Evolutionary conservation across 2,888 invertebrate species (phyloP).

Genomic region (Eupithecia abbreviata): DNA sequence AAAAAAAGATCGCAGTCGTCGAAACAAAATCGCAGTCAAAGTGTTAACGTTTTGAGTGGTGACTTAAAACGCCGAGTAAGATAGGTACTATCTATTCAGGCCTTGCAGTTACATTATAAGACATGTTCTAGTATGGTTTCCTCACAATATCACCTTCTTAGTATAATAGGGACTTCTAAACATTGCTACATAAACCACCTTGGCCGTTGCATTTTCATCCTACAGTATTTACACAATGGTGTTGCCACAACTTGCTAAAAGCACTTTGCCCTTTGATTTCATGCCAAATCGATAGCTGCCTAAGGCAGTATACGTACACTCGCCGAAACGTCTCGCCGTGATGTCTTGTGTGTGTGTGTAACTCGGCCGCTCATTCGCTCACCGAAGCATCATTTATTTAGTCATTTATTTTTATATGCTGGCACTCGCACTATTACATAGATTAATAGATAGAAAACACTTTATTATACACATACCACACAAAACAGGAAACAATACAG

Average conservation of each 20-base stretch:
- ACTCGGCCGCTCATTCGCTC: not conserved
- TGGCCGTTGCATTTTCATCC: constrained; percentile 20
- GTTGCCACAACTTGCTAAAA: constrained; percentile 14
- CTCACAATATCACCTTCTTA: not conserved
- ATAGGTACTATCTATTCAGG: no score
- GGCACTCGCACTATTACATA: no score
- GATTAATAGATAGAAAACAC: no score
- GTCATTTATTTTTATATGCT: no score
- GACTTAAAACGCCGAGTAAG: not conserved
- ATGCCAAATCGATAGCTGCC: not conserved
- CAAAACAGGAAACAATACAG: no score
- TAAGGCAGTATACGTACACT: not conserved
- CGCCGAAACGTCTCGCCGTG: not conserved
- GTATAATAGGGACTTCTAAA: constrained; percentile 18
- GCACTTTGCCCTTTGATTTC: constrained; percentile 10
- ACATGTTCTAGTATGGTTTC: not conserved
- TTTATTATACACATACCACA: no score
- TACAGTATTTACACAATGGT: constrained; percentile 14
- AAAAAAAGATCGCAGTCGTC: no score
- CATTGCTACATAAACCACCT: constrained; percentile 17
- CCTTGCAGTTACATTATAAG: no score
- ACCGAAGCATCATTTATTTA: not conserved
- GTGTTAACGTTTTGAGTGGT: no score
- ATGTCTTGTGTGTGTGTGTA: no score
- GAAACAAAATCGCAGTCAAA: no score